These are phyloP conservation scores for Gymnobelideus leadbeateri DNA, from an alignment of 2,113 vertebrate genomes.

Conservation along the genomic window DNA sequence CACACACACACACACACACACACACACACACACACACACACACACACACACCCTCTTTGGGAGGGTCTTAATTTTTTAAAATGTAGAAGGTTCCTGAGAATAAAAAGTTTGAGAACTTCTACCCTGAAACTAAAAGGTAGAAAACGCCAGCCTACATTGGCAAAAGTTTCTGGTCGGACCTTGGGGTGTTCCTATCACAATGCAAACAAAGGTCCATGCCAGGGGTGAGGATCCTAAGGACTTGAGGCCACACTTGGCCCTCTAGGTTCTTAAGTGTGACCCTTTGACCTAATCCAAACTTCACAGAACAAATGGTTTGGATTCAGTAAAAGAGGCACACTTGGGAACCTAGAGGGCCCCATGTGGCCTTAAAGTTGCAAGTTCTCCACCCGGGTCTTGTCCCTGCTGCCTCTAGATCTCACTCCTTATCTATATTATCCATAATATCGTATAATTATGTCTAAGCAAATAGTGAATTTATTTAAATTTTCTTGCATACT, in stretches of 20 bases:
- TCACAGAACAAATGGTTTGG: too few species aligned
- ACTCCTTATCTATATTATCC: neutral
- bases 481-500: neutral
- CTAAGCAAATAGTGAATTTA: neutral
- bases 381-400: neutral
- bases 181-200: neutral
- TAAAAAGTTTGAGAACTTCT: neutral
- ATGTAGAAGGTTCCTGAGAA: neutral
- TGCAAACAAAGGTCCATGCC: too few species aligned
- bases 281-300: too few species aligned
- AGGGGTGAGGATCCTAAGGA: too few species aligned
- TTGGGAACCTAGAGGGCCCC: too few species aligned
- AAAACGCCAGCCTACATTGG: neutral
- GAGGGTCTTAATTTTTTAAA: neutral
- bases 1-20: too few species aligned
- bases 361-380: too few species aligned
- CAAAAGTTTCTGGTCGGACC: neutral
- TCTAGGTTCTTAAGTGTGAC: too few species aligned
- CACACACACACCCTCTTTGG: neutral
- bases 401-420: neutral
- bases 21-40: too few species aligned
- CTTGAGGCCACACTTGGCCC: too few species aligned
- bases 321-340: too few species aligned
- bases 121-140: neutral
- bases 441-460: neutral